A percentile compares a stretch with the other conserved stretches of the same genome.
Evolutionary conservation across 2,888 invertebrate species (phyloP).

Genomic region (Torymus tubicola): DNA sequence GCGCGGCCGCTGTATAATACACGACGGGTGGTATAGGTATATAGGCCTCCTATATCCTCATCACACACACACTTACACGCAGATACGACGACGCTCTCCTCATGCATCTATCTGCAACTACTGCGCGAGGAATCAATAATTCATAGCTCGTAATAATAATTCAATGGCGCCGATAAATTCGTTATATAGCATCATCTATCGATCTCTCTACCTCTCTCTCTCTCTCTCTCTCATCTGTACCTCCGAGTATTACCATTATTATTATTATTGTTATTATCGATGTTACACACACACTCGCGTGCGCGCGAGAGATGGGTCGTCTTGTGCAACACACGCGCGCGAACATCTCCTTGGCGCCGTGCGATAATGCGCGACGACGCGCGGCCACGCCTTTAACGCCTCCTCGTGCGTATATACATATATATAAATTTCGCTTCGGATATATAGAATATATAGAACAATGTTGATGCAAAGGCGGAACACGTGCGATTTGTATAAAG

Average conservation of each 20-base stretch:
- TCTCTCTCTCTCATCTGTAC: not conserved
- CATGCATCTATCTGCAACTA: not conserved
- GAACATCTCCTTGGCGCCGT: too few species aligned
- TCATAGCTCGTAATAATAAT: conserved; percentile 46
- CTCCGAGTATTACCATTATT: not conserved
- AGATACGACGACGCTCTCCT: not conserved
- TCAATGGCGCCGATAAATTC: conserved; percentile 50
- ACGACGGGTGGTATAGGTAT: not conserved
- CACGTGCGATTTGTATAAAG: too few species aligned
- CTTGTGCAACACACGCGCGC: too few species aligned
- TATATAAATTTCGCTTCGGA: too few species aligned
- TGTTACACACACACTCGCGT: not conserved
- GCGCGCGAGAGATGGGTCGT: not conserved
- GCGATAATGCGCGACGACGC: too few species aligned
- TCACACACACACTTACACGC: not conserved
- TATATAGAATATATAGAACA: too few species aligned
- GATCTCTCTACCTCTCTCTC: conserved; percentile 11
- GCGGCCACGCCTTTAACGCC: too few species aligned
- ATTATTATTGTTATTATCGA: not conserved
- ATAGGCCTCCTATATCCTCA: not conserved
- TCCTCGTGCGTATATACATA: too few species aligned
- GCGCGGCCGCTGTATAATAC: too few species aligned
- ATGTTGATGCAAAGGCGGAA: too few species aligned
- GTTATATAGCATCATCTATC: conserved; percentile 41
- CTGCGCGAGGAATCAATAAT: conserved; percentile 46